Evolutionary conservation across 1,140 invertebrate species (phyloP), one percentile per base, ranked within the genome.

Genomic region (Nomia melanderi): DNA sequence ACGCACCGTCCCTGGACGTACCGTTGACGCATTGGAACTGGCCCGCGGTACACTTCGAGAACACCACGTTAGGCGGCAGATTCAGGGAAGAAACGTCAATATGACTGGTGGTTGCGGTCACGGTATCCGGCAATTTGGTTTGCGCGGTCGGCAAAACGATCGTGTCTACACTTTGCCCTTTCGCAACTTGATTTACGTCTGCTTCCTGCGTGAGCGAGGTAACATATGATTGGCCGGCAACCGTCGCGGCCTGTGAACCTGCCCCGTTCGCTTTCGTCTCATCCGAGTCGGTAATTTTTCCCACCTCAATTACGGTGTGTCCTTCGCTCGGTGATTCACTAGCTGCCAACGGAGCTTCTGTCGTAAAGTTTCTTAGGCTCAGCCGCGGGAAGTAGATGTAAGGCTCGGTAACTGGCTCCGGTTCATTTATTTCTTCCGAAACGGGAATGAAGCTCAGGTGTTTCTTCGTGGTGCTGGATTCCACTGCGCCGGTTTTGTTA

Each of bases 1-100:
- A 94, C 39, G 92, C 93, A 6, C 94, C 94, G 77, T 94, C 93
- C 76, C 91, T 93, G 0, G 94, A 93, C 1, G 94, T 95, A 33
- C 94, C 94, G 78, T 95, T 95, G 0, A 88, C 60, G 78, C 95
- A 95, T 79, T 94, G 93, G 75, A 95, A 95, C 87, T 95, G 93
- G 0, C 94, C 94, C 63, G 91, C 85, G 54, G 91, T 90, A 83
- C 94, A 94, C 87, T 93, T 93, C 1, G 93, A 93, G 62, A 93
- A 93, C 14, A 90, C 86, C 2, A 59, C 31, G 25, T 29, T 56
- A 7, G 63, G 33, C 2, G 59, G 41, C 0, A 78, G 14, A 20
- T 82, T 36, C 29, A 53, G 17, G 29, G 69, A 59, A 2, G 63
- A 41, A 7, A 50, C 57, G 44, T 33, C 65, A 8, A 44, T 62